Evolutionary conservation across 2,888 invertebrate genomes (phyloP).

Genomic region (Hydrotaea diabolus): DNA sequence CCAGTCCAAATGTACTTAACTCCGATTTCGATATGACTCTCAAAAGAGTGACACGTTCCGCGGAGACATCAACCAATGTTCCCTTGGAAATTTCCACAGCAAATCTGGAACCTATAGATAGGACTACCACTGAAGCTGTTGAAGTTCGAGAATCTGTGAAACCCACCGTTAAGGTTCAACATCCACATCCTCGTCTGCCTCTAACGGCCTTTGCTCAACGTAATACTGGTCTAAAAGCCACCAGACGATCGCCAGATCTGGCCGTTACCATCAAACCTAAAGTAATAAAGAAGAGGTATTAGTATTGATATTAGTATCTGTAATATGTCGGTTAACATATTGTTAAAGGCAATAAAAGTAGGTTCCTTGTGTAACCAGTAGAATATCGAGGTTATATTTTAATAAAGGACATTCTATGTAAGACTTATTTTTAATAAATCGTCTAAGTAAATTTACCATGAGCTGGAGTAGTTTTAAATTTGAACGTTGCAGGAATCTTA

Average conservation of each 20-base stretch:
- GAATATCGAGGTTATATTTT: too few species aligned
- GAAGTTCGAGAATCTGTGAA: background rate
- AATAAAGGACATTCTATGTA: too few species aligned
- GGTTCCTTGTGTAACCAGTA: too few species aligned
- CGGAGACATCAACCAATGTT: background rate
- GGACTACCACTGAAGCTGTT: background rate
- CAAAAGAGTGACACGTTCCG: background rate
- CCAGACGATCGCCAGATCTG: background rate
- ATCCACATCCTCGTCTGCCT: background rate
- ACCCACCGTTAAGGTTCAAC: background rate
- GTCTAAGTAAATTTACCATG: too few species aligned
- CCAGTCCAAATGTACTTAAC: background rate
- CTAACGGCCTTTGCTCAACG: slow-evolving; percentile 7
- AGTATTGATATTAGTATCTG: background rate
- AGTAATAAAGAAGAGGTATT: background rate
- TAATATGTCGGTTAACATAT: too few species aligned
- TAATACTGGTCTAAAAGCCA: background rate
- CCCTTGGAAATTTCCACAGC: background rate
- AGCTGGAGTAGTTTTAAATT: too few species aligned
- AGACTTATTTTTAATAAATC: too few species aligned
- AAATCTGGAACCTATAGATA: background rate
- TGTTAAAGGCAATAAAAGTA: too few species aligned
- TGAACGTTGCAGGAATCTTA: too few species aligned
- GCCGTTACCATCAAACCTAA: background rate
- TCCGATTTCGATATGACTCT: background rate